Percentiles rank a stretch among this genome's conserved stretches.
Conservation (phyloP, 2,797 vertebrate genomes). For the Coilia nasus region DNA sequence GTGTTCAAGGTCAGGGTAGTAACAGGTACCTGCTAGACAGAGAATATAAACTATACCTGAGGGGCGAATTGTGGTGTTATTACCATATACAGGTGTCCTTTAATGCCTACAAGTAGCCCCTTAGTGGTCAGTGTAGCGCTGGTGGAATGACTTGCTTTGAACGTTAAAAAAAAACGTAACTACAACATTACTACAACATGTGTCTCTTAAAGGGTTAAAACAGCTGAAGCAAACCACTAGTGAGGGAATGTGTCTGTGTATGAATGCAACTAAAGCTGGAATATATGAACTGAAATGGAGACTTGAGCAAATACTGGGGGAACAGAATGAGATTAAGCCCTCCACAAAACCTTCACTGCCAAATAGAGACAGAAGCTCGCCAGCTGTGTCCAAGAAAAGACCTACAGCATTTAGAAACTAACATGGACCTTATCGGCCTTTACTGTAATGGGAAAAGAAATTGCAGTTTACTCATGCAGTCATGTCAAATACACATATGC, state of each 20-base stretch:
- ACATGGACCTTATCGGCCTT: neutral
- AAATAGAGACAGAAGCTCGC: neutral
- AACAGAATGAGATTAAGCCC: neutral
- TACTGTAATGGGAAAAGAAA: slow-evolving; percentile 15
- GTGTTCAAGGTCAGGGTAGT: neutral
- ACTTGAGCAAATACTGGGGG: neutral
- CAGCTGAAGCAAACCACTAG: neutral
- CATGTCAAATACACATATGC: neutral
- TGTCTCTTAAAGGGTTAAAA: too few relatives aligned
- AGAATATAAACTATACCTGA: neutral
- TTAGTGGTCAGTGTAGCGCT: too few relatives aligned
- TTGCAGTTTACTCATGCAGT: slow-evolving; percentile 21
- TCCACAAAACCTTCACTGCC: neutral
- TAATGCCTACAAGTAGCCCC: too few relatives aligned
- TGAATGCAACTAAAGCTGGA: neutral
- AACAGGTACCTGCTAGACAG: neutral
- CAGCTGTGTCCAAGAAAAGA: neutral
- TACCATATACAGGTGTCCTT: neutral
- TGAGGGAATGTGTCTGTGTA: neutral
- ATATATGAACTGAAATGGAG: neutral
- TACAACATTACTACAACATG: too few relatives aligned
- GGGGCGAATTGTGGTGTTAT: neutral
- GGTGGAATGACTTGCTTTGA: too few relatives aligned
- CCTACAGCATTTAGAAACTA: neutral
- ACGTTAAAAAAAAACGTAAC: too few relatives aligned